phyloP scores from a whole-genome alignment of 2,888 invertebrate genomes.

The Lathronympha strigana region DNA sequence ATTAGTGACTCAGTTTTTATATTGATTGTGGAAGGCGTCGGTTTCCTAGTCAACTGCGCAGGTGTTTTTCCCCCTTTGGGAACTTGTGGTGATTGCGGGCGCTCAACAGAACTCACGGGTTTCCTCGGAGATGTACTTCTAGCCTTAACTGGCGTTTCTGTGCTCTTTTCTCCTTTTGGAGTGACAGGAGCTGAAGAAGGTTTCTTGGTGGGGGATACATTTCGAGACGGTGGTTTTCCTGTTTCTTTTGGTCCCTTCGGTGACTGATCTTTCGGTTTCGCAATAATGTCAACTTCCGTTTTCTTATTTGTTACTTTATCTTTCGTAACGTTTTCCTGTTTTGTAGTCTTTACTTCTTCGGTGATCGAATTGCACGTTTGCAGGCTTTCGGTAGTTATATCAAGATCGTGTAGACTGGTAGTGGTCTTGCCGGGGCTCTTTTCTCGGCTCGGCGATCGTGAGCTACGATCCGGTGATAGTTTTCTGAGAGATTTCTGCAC shows the following conservation, averaged over 20 bases:
- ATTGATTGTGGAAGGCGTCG: constrained; percentile 60
- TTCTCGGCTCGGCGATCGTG: constrained; percentile 62
- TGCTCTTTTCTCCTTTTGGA: constrained; percentile 53
- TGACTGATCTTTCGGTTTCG: constrained; percentile 52
- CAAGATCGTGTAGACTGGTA: constrained; percentile 61
- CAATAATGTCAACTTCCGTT: constrained; percentile 27
- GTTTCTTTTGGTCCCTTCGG: constrained; percentile 54
- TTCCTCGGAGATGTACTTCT: constrained; percentile 75
- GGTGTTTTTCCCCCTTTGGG: constrained; percentile 65
- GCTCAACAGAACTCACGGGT: constrained; percentile 57
- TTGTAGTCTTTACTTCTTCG: constrained; percentile 42
- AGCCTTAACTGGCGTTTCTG: constrained; percentile 59
- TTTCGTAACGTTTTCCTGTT: constrained; percentile 45
- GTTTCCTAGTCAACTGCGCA: constrained; percentile 59
- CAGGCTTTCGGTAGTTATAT: constrained; percentile 51
- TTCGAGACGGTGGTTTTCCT: constrained; percentile 63
- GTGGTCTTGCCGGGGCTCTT: constrained; percentile 61
- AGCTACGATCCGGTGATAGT: constrained; percentile 69
- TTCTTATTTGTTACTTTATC: constrained; percentile 39
- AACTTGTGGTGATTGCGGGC: constrained; percentile 71
- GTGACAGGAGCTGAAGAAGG: constrained; percentile 48
- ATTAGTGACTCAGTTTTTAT: constrained; percentile 63
- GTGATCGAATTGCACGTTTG: constrained; percentile 42
- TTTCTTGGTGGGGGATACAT: constrained; percentile 70
- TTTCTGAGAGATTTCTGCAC: constrained; percentile 72